phyloP scores from a whole-genome alignment of 2,797 vertebrate genomes.

The Diplodus puntazzo region DNA sequence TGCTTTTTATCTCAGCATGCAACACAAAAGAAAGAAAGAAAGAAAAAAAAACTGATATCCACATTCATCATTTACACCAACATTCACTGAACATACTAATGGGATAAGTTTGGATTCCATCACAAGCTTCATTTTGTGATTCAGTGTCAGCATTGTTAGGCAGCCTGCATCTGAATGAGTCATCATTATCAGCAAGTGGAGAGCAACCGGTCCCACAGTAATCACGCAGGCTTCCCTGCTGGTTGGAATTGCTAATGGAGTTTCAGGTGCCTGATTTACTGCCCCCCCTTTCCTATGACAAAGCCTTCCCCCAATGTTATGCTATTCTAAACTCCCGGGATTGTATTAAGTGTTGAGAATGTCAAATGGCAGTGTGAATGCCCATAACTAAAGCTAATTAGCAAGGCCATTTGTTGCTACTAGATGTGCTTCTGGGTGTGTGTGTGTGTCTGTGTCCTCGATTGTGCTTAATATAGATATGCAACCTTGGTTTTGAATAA shows the following conservation, averaged over 20 bases:
- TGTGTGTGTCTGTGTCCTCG: conserved; percentile 24
- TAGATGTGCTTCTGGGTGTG: conserved; percentile 19
- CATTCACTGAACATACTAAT: conserved; percentile 14
- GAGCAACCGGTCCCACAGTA: conserved; percentile 53
- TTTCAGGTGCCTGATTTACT: conserved; percentile 79
- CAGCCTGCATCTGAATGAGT: conserved; percentile 50
- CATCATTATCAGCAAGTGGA: conserved; percentile 63
- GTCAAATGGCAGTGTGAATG: conserved; percentile 68
- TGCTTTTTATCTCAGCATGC: background rate
- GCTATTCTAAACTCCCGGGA: conserved; percentile 62
- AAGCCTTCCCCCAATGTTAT: conserved; percentile 66
- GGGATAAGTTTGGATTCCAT: conserved; percentile 20
- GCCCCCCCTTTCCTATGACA: conserved; percentile 41
- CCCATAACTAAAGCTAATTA: conserved; percentile 76
- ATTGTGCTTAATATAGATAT: conserved; percentile 16
- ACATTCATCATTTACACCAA: background rate
- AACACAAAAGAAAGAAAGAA: background rate
- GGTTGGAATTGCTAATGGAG: conserved; percentile 69
- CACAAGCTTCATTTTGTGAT: conserved; percentile 25
- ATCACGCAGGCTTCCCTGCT: conserved; percentile 66
- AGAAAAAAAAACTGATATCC: background rate
- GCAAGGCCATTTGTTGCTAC: conserved; percentile 53
- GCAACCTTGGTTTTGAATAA: conserved; percentile 3
- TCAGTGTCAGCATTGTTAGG: conserved; percentile 34
- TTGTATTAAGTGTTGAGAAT: conserved; percentile 70